Conservation (phyloP, 2,113 vertebrate species). For the Caranx ignobilis region DNA sequence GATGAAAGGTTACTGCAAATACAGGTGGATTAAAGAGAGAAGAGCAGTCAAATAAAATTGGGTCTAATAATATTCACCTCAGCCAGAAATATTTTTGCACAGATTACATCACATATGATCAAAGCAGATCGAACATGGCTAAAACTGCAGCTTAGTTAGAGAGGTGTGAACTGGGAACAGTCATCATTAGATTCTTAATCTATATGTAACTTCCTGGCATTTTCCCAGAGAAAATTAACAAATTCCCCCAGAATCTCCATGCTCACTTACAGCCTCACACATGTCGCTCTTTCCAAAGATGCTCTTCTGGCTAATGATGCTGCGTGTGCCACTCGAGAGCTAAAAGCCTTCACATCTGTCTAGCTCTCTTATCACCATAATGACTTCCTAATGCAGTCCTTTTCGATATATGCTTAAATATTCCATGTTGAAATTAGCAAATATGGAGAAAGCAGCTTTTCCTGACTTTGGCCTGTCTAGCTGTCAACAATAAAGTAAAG, state of each 20-base stretch:
- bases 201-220: neutral
- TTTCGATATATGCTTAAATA: slow-evolving; percentile 61
- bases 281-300: slow-evolving; percentile 28
- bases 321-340: slow-evolving; percentile 7
- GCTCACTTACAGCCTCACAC: slow-evolving; percentile 15
- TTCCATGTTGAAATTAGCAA: slow-evolving; percentile 28
- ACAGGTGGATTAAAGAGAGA: neutral
- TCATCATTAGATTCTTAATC: too few relatives aligned
- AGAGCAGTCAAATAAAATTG: neutral
- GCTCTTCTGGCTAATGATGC: slow-evolving; percentile 45
- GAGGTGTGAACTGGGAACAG: neutral
- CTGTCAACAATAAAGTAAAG: slow-evolving; percentile 30
- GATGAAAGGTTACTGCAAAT: neutral
- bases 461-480: slow-evolving; percentile 26
- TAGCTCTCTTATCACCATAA: slow-evolving; percentile 48
- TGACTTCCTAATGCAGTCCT: slow-evolving; percentile 58
- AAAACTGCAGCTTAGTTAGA: neutral
- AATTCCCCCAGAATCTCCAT: slow-evolving; percentile 20
- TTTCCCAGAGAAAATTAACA: slow-evolving; percentile 21
- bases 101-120: neutral
- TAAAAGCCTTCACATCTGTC: slow-evolving; percentile 37
- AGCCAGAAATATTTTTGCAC: neutral
- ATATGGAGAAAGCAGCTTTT: slow-evolving; percentile 38
- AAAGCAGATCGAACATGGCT: slow-evolving; percentile 6
- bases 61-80: neutral